Evolutionary conservation across 2,113 vertebrate species (phyloP).

Genomic region (Copsychus sechellarum): DNA sequence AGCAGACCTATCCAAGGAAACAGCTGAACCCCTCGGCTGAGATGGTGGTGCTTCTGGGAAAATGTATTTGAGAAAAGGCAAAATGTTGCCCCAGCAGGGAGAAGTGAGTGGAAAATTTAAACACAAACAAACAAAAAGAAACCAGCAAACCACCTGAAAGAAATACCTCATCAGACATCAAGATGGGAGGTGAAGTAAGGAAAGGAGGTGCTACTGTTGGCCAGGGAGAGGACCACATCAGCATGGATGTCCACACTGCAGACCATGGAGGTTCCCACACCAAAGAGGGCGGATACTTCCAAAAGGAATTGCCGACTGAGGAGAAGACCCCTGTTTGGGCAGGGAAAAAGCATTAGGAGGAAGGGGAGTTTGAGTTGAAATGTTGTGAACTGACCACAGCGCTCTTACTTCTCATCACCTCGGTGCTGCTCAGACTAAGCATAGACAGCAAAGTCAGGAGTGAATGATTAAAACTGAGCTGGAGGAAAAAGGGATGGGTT

Average conservation of each 20-base stretch:
- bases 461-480: background rate
- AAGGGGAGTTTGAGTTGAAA: background rate
- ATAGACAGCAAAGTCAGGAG: background rate
- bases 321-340: background rate
- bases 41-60: background rate
- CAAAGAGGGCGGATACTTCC: background rate
- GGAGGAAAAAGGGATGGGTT: background rate
- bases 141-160: background rate
- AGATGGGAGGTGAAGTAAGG: background rate
- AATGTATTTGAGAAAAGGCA: background rate
- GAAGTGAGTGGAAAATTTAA: background rate
- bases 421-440: background rate
- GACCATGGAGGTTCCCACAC: background rate
- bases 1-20: accelerated
- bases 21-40: background rate
- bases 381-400: background rate
- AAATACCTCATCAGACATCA: background rate
- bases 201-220: background rate
- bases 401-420: accelerated
- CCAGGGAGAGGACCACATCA: background rate
- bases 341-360: background rate
- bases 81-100: background rate
- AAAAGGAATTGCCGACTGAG: accelerated
- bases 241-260: background rate
- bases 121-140: background rate